Percentiles rank a stretch among this genome's conserved stretches.
Evolutionary conservation across 2,888 invertebrate genomes (phyloP).

Genomic region (Meliscaeva auricollis): DNA sequence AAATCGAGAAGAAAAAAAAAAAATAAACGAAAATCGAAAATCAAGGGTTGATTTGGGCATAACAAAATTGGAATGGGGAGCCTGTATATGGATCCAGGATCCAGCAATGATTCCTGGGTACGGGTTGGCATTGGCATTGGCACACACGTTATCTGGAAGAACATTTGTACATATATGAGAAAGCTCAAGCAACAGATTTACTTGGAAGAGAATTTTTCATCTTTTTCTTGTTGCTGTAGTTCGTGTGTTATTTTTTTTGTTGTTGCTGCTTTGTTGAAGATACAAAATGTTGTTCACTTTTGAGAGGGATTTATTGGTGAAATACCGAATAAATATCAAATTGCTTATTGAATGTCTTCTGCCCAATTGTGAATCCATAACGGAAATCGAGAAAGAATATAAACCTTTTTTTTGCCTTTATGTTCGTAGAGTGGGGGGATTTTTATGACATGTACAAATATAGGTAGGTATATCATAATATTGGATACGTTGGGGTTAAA

Average conservation of each 20-base stretch:
- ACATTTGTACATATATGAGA: slow-evolving; percentile 14
- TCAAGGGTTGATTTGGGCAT: slow-evolving; percentile 64
- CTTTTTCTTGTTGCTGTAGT: not conserved
- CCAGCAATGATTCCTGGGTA: too few relatives aligned
- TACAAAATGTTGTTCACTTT: slow-evolving; percentile 39
- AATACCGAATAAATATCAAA: slow-evolving; percentile 42
- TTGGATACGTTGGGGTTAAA: not conserved
- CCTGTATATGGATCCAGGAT: too few relatives aligned
- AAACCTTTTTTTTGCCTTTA: not conserved
- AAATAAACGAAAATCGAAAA: slow-evolving; percentile 10
- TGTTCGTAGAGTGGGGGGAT: not conserved
- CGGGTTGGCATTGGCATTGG: not conserved
- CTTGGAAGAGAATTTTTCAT: not conserved
- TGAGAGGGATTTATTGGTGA: slow-evolving; percentile 60
- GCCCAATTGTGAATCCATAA: slow-evolving; percentile 55
- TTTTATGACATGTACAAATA: slow-evolving; percentile 1
- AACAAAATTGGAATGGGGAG: not conserved
- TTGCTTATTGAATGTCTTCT: slow-evolving; percentile 68
- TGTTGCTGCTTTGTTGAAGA: slow-evolving; percentile 13
- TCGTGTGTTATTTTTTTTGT: not conserved
- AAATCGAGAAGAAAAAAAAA: slow-evolving; percentile 7
- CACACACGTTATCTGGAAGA: slow-evolving; percentile 49
- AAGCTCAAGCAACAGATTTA: slow-evolving; percentile 63
- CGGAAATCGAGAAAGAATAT: slow-evolving; percentile 40
- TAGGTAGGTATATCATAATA: too few relatives aligned